Base-by-base conservation (phyloP, 2,888 invertebrate species). In the Ophonus ardosiacus region DNA sequence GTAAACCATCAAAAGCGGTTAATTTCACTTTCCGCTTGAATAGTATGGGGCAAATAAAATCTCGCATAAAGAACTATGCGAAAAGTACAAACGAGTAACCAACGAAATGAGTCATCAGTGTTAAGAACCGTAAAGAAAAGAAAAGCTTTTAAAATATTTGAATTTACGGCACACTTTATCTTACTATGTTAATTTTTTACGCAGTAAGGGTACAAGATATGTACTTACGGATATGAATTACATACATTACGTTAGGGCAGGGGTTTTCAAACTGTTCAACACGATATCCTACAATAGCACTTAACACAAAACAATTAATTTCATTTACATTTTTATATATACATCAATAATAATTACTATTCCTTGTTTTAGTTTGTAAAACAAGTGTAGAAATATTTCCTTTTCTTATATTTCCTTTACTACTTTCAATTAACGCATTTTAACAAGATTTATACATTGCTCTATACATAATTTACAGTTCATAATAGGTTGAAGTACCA, bases 111-210 rank as follows among this genome's bases (percentile, higher is more conserved):
- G 59, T 84, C 78, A 84, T 65, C 78, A 78, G 43, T 65, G 65
- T 31, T 76, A 43, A 61, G 81, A 81, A 61, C 78, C 57, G 65
- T 84, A 78, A 78, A 17, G 65, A 24, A 84, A 78, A 78, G 61
- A 84, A 84, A 78, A 84, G 76, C 84, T 84, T 84, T 84, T 84
- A 84, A 84, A 84, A 84, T 76, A 83, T 83, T 83, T 83, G 83
- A 84, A 84, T 84, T 84, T 84, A 84, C 65, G 78, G 51, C 63
- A 84, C 31, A 56, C 74, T 84, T 84, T 84, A 84, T 84, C 84
- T 84, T 78, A 78, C 76, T 84, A 84, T 84, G 84, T 78, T 65
- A 84, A 84, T 84, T 84, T 84, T 83, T 84, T 84, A 84, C 84
- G 84, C 84, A 84, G 83, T 61, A 83, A 83, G 61, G 65, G 78